Evolutionary conservation across 2,888 invertebrate species (phyloP), one percentile per base, ranked within the genome.

Genomic region (Neria commutata): DNA sequence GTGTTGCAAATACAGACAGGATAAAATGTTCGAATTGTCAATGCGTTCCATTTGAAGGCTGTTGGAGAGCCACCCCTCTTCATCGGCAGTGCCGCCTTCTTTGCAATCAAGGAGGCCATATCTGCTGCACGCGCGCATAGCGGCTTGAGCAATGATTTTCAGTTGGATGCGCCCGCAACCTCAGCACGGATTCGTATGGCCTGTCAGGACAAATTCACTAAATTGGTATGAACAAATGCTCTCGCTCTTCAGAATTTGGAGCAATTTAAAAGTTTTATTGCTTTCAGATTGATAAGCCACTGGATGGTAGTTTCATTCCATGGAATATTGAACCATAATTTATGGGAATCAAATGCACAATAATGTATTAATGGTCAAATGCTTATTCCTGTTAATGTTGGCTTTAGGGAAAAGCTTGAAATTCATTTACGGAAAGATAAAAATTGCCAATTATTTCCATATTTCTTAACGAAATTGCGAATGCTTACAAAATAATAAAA

Each of bases 61-160:
- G 90, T 98, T 34, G 98, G 98, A 0, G 98, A 98, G 79, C 98
- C 98, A 0, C 98, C 98, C 0, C 81, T 98, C 4, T 95, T 97
- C 77, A 84, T 97, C 64, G 94, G 95, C 0, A 86, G 90, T n/a
- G 89, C 95, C 0, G 89, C 88, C 0, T 92, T 92, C 80, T 96
- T 94, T 76, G 97, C 97, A 0, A 93, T 96, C 62, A 91, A 91
- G 76, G 90, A 91, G 72, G 97, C 97, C 0, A 89, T 98, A 54
- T 84, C 85, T 67, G 88, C 91, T 0, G 93, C 94, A 0, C 85
- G 97, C 21, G 77, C 79, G 16, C 92, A 94, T 60, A 86, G 87
- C 26, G 90, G 90, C 1, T 82, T 86, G 3, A 74, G 81, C 4
- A 40, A 33, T 0, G 56, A 73, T 3, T 94, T 93, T 76, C 78